Percentiles rank a stretch among this genome's conserved stretches.
phyloP scores from a whole-genome alignment of 2,113 vertebrate genomes.

The Catharus bicknelli region DNA sequence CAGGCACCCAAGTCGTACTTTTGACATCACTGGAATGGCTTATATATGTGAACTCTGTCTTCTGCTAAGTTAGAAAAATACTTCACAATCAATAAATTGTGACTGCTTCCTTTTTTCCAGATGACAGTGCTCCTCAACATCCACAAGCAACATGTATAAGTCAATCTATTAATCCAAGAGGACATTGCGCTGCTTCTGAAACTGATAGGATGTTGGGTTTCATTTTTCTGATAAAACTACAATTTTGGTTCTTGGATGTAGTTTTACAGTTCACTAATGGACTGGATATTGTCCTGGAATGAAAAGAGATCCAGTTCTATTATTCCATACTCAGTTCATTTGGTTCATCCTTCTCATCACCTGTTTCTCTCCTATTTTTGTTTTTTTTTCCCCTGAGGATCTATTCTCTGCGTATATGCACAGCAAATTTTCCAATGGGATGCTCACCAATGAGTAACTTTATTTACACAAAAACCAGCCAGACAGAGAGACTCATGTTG shows the following conservation, averaged over 20 bases:
- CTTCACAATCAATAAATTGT: background rate
- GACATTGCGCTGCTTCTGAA: background rate
- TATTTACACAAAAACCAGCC: constrained; percentile 24
- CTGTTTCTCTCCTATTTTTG: background rate
- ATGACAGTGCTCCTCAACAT: background rate
- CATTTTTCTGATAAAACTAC: background rate
- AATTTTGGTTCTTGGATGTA: background rate
- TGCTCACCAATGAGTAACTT: constrained; percentile 3
- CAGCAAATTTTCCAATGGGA: background rate
- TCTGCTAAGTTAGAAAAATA: background rate
- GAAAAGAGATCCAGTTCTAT: background rate
- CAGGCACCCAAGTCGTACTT: background rate
- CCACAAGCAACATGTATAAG: background rate
- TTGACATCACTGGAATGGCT: background rate
- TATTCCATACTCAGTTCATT: background rate
- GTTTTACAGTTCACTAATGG: background rate
- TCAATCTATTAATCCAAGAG: background rate
- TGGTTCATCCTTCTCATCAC: background rate
- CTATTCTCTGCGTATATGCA: background rate
- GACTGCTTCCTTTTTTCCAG: background rate
- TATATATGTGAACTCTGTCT: background rate
- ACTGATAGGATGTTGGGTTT: background rate
- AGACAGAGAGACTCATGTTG: background rate
- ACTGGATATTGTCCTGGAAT: background rate
- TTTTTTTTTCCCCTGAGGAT: background rate